Evolutionary conservation across 2,888 invertebrate species (phyloP), one percentile per base, ranked within the genome.

Genomic region (Azorinus chamasolen): DNA sequence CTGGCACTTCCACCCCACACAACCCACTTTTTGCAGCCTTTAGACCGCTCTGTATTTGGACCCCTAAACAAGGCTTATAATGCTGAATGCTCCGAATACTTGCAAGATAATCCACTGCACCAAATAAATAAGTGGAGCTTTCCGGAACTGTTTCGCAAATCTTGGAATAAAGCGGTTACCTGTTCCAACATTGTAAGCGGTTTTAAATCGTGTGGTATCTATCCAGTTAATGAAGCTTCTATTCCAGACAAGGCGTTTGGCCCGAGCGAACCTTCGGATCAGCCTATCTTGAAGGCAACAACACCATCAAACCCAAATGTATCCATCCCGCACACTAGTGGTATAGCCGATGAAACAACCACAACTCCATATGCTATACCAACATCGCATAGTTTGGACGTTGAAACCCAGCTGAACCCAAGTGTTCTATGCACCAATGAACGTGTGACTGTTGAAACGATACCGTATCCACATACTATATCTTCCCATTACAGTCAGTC

Each of bases 1-100:
- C 59, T 79, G 6, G 62, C 76, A n/a, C 48, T 83, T 18, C 79
- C 81, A 16, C 77, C 79, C 4, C 77, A 83, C 48, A 66, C 65
- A 2, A 76, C 82, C 0, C 75, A 75, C 51, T 41, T 22, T n/a
- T 50, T 83, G 8, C 75, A 80, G 43, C 80, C 80, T 6, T 50
- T 76, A 25, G 80, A 76, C 37, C 46, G 48, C 18, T 39, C 71
- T 20, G 78, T 78, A 16, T 80, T 77, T 55, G 72, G 77, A 2
- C 75, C 80, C 14, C 41, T 80, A 12, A 79, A 76, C 37, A 50
- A 22, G 3, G 50, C 72, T 20, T 81, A 78, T 62, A 79, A 81
- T 41, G 54, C 43, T 3, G 59, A 37, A 8, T 81, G 83, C 59
- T 69, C 74, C 0, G 68, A 62, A 12, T 80, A 62, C 45, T 45